Percentiles rank a stretch among this genome's conserved stretches.
Evolutionary conservation across 2,888 invertebrate genomes (phyloP).

Genomic region (Chirona hameri): DNA sequence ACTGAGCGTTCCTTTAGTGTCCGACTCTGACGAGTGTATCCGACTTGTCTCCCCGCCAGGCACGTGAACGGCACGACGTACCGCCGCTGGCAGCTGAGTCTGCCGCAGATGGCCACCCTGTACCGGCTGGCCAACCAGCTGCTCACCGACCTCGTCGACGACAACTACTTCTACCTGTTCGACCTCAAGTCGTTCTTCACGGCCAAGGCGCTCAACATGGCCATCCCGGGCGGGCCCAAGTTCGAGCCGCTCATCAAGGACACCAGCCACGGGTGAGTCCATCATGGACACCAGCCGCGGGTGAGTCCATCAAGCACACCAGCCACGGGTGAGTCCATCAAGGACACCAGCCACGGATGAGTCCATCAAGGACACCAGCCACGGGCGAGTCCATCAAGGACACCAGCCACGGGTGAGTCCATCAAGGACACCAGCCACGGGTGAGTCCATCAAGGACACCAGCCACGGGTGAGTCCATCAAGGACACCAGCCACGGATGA

Average conservation of each 20-base stretch:
- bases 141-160: conserved; percentile 94
- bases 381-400: too few relatives aligned
- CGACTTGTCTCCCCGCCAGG: not conserved
- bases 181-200: conserved; percentile 99
- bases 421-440: too few relatives aligned
- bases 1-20: too few relatives aligned
- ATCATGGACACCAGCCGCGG: too few relatives aligned
- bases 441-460: too few relatives aligned
- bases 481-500: conserved; percentile 94
- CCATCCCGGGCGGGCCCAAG: conserved; percentile 98
- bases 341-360: too few relatives aligned
- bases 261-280: too few relatives aligned
- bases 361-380: conserved; percentile 86
- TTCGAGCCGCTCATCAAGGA: conserved; percentile 99
- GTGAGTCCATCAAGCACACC: too few relatives aligned
- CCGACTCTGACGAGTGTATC: not conserved
- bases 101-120: conserved; percentile 96
- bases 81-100: conserved; percentile 87
- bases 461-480: too few relatives aligned
- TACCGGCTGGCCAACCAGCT: conserved; percentile 97
- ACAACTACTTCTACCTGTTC: conserved; percentile 98
- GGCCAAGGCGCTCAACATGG: conserved; percentile 98
- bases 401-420: conserved; percentile 74
- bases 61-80: conserved; percentile 96
- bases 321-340: too few relatives aligned